Conservation (phyloP, 1,140 invertebrate genomes). For the Dolichoris vasculosae region DNA sequence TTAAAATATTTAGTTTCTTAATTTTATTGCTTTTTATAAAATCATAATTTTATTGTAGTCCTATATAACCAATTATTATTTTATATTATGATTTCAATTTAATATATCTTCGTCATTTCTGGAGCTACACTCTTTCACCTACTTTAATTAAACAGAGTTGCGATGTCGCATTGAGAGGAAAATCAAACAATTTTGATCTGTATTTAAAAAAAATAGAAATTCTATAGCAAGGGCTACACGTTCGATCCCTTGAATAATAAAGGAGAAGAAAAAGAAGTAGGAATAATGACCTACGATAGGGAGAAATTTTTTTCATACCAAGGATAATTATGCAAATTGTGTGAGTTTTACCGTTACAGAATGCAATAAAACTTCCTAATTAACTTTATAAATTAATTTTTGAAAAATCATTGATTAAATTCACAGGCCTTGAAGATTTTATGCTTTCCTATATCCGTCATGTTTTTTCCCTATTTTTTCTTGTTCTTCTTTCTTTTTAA, state of each 20-base stretch:
- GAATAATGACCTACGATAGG: neutral
- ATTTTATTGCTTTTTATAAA: no score
- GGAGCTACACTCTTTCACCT: neutral
- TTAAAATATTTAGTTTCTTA: no score
- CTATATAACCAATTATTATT: slow-evolving; percentile 16
- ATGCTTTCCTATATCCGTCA: neutral
- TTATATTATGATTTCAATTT: neutral
- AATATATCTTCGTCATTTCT: neutral
- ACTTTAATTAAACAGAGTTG: slow-evolving; percentile 15
- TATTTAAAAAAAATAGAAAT: no score
- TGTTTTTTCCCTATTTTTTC: neutral
- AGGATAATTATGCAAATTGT: slow-evolving; percentile 46
- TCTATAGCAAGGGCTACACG: no score
- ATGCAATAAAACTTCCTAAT: slow-evolving; percentile 49
- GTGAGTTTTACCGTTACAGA: neutral
- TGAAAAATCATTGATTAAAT: slow-evolving; percentile 39
- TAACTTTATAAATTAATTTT: slow-evolving; percentile 51
- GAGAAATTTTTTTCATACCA: neutral
- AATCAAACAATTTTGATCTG: no score
- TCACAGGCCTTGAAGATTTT: neutral
- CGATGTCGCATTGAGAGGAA: neutral
- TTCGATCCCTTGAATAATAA: neutral
- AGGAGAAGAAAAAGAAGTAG: neutral
- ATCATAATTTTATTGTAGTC: neutral
- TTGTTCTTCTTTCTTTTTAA: neutral